Percentiles rank a stretch among this genome's conserved stretches.
phyloP scores from a whole-genome alignment of 2,113 vertebrate genomes.

The Connochaetes taurinus region DNA sequence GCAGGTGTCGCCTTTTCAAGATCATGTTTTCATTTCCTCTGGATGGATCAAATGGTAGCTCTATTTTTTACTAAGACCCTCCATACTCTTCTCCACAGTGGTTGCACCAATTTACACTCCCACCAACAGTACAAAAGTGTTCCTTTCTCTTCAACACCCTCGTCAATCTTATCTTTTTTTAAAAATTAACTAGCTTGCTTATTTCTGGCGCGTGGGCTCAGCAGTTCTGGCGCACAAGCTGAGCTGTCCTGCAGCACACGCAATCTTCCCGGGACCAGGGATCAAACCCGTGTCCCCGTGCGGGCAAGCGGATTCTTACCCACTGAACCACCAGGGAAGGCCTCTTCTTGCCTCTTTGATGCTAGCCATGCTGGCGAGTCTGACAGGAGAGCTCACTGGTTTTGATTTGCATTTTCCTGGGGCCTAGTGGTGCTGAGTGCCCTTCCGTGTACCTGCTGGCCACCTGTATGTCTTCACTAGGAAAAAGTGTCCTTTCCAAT shows the following conservation, averaged over 20 bases:
- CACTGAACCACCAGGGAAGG: background rate
- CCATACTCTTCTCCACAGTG: background rate
- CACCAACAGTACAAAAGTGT: background rate
- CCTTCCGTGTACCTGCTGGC: background rate
- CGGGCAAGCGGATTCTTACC: background rate
- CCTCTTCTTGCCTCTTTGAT: background rate
- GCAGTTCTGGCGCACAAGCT: background rate
- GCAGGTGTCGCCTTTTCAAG: background rate
- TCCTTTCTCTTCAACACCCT: background rate
- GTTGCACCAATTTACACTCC: background rate
- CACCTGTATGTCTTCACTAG: background rate
- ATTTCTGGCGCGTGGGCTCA: background rate
- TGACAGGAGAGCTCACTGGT: background rate
- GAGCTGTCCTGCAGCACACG: background rate
- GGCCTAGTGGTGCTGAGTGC: accelerated
- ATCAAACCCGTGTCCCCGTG: background rate
- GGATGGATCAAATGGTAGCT: background rate
- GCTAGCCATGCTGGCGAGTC: too few relatives aligned
- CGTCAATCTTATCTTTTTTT: background rate
- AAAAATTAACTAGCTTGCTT: background rate
- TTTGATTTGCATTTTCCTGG: background rate
- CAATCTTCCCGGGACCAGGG: background rate
- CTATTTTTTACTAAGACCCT: background rate
- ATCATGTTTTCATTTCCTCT: background rate
- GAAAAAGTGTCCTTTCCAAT: background rate